These are phyloP conservation scores for Sturnus vulgaris DNA, from an alignment of 2,113 vertebrate species.

Conservation along the genomic window DNA sequence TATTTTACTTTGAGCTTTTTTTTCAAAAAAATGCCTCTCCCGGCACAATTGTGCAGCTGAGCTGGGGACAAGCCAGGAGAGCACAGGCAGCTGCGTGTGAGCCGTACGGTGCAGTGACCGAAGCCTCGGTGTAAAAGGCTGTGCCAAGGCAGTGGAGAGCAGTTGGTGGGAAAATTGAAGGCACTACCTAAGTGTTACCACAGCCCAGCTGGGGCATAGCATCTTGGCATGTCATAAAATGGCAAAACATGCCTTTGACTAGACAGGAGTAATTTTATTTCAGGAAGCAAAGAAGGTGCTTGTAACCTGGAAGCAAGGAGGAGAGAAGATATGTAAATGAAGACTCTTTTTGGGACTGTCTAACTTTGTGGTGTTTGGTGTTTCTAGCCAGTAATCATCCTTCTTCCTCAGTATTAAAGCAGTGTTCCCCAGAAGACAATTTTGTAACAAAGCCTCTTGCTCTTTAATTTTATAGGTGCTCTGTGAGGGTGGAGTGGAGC, in stretches of 20 bases:
- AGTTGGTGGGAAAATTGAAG: not conserved
- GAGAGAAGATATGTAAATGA: not conserved
- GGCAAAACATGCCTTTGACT: not conserved
- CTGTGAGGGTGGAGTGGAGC: not conserved
- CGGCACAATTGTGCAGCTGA: accelerated
- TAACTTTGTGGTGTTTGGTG: not conserved
- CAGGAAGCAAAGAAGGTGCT: not conserved
- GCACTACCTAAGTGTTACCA: accelerated
- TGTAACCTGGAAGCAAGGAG: not conserved
- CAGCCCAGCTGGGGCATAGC: not conserved
- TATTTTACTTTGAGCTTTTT: not conserved
- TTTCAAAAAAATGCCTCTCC: not conserved
- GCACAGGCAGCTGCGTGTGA: accelerated
- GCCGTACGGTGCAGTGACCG: accelerated
- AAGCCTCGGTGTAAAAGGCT: not conserved
- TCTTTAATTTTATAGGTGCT: not conserved
- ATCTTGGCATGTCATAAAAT: not conserved
- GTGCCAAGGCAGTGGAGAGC: accelerated
- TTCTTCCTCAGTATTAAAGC: not conserved
- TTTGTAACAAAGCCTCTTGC: not conserved
- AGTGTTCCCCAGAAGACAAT: accelerated
- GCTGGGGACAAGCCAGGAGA: not conserved
- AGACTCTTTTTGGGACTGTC: not conserved
- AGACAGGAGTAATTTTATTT: not conserved
- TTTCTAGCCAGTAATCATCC: not conserved